Conservation (phyloP, 2,113 vertebrate species). For the Rhea americana region DNA sequence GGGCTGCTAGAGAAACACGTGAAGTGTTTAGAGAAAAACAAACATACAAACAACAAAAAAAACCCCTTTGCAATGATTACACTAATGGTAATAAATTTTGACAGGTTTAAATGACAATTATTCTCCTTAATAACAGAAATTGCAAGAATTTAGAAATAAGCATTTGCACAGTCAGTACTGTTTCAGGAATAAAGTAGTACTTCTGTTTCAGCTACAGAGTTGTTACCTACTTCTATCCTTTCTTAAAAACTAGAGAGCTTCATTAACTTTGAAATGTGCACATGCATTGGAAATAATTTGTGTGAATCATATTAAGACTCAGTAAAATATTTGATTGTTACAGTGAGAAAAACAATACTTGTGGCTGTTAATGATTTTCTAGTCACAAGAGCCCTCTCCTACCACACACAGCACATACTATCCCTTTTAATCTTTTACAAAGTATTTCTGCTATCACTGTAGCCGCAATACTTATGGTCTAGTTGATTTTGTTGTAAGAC, state of each 20-base stretch:
- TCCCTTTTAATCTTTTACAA: not conserved
- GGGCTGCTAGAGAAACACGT: not conserved
- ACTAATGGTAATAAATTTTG: not conserved
- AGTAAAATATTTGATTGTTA: not conserved
- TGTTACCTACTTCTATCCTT: not conserved
- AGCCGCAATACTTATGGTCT: not conserved
- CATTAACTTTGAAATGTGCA: not conserved
- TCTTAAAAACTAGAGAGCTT: not conserved
- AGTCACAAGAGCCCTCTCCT: not conserved
- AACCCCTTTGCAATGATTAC: not conserved
- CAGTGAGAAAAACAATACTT: not conserved
- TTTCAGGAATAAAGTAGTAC: not conserved
- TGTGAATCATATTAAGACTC: not conserved
- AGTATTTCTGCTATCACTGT: not conserved
- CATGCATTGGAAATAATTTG: not conserved
- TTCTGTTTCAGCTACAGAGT: not conserved
- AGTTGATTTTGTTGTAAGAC: not conserved
- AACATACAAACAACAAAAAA: not conserved
- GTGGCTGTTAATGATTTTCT: not conserved
- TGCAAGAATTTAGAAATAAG: not conserved
- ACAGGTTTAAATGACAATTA: not conserved
- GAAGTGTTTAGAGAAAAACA: not conserved
- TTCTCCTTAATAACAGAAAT: not conserved
- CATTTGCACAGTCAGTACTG: not conserved
- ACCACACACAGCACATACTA: not conserved